These are phyloP conservation scores for Malurus elegans DNA, from an alignment of 2,113 vertebrate genomes.

Conservation along the genomic window DNA sequence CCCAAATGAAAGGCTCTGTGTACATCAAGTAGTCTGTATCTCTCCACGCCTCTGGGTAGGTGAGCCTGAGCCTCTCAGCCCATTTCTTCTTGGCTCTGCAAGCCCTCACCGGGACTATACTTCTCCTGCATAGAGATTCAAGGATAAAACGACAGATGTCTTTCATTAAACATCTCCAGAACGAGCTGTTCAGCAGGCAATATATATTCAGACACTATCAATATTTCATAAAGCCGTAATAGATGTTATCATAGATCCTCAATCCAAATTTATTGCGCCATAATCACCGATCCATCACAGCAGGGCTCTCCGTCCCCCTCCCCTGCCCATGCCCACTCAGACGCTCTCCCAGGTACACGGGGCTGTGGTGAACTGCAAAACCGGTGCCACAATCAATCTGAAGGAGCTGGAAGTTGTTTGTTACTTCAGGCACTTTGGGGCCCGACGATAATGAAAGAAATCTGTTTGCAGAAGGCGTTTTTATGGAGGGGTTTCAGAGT, in stretches of 20 bases:
- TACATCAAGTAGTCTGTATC: neutral
- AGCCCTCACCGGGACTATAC: neutral
- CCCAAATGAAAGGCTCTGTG: neutral
- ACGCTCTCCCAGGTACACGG: neutral
- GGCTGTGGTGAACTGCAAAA: neutral
- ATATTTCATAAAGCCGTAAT: constrained; percentile 69
- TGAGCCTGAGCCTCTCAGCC: neutral
- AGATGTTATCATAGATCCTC: constrained; percentile 69
- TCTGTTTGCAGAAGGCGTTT: constrained; percentile 60
- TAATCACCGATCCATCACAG: constrained; percentile 25
- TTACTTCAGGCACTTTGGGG: constrained; percentile 36
- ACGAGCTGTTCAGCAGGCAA: constrained; percentile 66
- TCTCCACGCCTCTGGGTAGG: neutral
- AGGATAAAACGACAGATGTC: constrained; percentile 66
- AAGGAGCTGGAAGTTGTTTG: constrained; percentile 44
- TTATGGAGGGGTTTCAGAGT: constrained; percentile 44
- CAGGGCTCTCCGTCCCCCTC: neutral
- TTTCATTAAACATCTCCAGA: constrained; percentile 70
- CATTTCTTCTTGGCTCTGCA: neutral
- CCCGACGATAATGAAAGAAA: constrained; percentile 48
- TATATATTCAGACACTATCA: constrained; percentile 66
- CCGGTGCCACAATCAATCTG: constrained; percentile 6
- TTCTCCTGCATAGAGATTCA: constrained; percentile 21
- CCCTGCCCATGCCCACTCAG: neutral
- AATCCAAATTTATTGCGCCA: constrained; percentile 59